A percentile compares a stretch with the other conserved stretches of the same genome.
phyloP scores from a whole-genome alignment of 2,797 vertebrate species.

The Macrochelys suwanniensis region DNA sequence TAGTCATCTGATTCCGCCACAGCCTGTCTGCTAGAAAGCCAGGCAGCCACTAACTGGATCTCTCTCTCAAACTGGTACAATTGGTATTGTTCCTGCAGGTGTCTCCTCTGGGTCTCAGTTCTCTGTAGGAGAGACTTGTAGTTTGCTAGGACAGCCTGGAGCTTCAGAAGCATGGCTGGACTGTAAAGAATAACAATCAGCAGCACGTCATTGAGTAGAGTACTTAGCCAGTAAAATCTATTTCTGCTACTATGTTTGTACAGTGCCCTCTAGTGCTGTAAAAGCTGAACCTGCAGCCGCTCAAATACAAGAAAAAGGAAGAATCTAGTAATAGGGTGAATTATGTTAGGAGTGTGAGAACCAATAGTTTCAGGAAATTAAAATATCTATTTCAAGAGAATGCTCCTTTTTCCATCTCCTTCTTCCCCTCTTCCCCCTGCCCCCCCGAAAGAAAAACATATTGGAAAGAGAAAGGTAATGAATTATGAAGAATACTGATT shows the following conservation, averaged over 20 bases:
- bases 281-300: not conserved
- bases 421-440: not conserved
- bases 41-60: constrained; percentile 86
- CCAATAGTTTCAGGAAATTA: constrained; percentile 24
- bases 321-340: not conserved
- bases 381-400: not conserved
- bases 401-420: not conserved
- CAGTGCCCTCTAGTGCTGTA: not conserved
- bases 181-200: constrained; percentile 62
- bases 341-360: not conserved
- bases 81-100: constrained; percentile 85
- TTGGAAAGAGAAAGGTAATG: not conserved
- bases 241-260: not conserved
- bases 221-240: not conserved
- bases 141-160: constrained; percentile 76
- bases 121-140: constrained; percentile 82
- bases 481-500: not conserved
- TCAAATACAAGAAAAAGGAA: constrained; percentile 5
- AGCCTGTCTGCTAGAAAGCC: constrained; percentile 85
- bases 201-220: not conserved
- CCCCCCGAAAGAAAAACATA: not conserved
- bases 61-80: constrained; percentile 89
- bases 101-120: constrained; percentile 73
- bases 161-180: constrained; percentile 70
- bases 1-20: constrained; percentile 86